Conservation (phyloP, 2,797 vertebrate species). For the Muscicapa comitata region DNA sequence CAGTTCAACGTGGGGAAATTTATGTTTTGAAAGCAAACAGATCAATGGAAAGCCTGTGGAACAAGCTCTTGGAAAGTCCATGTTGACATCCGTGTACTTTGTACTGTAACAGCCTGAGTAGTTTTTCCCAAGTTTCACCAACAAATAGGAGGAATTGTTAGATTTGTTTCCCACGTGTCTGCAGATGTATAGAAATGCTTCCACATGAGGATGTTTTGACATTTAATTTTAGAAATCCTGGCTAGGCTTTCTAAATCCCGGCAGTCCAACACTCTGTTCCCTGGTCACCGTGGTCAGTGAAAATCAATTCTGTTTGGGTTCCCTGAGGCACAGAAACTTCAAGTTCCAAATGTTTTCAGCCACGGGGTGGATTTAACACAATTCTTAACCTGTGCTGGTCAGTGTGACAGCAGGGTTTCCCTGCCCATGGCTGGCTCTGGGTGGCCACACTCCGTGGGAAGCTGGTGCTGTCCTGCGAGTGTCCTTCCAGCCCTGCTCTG, state of each 20-base stretch:
- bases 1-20: constrained; percentile 51
- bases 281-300: fast-evolving
- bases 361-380: not conserved
- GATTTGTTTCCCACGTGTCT: not conserved
- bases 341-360: not conserved
- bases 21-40: constrained; percentile 53
- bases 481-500: not conserved
- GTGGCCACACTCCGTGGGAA: fast-evolving
- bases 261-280: not conserved
- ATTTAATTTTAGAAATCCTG: not conserved
- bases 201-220: not conserved
- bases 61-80: not conserved
- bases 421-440: fast-evolving
- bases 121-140: not conserved
- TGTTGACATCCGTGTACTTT: not conserved
- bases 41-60: constrained; percentile 2
- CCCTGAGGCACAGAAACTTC: not conserved
- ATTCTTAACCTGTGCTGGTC: not conserved
- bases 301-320: fast-evolving
- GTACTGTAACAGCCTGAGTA: not conserved
- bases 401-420: fast-evolving
- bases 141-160: not conserved
- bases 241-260: not conserved
- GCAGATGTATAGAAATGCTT: not conserved
- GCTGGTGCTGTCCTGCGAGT: fast-evolving